These are phyloP conservation scores for Neocrepidodera transversa DNA, from an alignment of 2,888 invertebrate genomes.

Conservation along the genomic window DNA sequence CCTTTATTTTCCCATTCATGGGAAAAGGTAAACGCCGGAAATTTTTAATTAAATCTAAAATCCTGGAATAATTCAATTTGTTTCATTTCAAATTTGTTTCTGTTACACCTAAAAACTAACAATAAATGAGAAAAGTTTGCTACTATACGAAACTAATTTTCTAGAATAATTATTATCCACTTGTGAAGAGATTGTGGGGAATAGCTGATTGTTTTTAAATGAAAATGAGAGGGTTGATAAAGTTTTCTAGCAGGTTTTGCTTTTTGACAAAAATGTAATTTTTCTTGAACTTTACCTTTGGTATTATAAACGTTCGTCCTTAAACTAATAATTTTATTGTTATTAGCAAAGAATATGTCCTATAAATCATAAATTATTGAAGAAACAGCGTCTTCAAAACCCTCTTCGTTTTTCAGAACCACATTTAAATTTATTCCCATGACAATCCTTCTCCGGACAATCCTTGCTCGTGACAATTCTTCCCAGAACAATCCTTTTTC, in stretches of 20 bases:
- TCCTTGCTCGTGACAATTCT: too few species aligned
- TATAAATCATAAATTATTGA: too few species aligned
- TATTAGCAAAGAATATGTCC: too few species aligned
- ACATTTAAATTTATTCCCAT: too few species aligned
- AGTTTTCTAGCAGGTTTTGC: neutral
- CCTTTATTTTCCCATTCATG: slow-evolving; percentile 21
- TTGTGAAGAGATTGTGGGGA: slow-evolving; percentile 15
- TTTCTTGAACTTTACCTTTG: too few species aligned
- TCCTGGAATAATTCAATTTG: slow-evolving; percentile 27
- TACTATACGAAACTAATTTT: slow-evolving; percentile 29
- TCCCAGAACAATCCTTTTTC: too few species aligned
- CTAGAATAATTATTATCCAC: slow-evolving; percentile 24
- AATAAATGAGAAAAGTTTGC: slow-evolving; percentile 33
- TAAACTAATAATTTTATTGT: too few species aligned
- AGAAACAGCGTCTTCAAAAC: too few species aligned
- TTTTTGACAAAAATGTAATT: too few species aligned
- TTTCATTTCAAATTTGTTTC: slow-evolving; percentile 28
- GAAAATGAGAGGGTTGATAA: neutral
- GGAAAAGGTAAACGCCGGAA: slow-evolving; percentile 5
- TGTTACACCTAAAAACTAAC: slow-evolving; percentile 29
- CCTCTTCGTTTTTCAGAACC: too few species aligned
- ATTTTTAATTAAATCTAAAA: slow-evolving; percentile 34
- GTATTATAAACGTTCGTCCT: too few species aligned
- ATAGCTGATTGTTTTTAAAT: slow-evolving; percentile 2
- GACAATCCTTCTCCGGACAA: too few species aligned